Base-by-base conservation (phyloP, 2,888 invertebrate genomes). In the Cephus rjabovi region DNA sequence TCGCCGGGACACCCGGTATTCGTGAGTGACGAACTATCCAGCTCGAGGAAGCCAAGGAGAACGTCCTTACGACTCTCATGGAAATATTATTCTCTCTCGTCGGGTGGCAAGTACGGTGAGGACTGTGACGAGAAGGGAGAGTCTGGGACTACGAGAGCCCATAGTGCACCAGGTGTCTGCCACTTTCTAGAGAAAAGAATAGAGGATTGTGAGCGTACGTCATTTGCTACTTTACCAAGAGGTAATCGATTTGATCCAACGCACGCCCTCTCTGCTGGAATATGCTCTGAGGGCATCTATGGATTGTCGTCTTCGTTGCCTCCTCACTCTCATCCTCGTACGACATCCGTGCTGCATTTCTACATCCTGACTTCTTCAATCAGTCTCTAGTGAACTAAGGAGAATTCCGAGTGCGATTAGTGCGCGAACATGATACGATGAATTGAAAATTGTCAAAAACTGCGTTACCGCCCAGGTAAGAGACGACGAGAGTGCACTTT, bases 231-330 rank as follows among this genome's bases (percentile, higher is more conserved):
- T 23, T 56, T 56, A 56, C 23, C 56, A 56, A 56, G 56, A 56
- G 56, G 23, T 56, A 87, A 90, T 90, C 90, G 90, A 90, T 90
- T 89, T 84, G 85, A 87, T 87, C 86, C 87, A 89, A 88, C 89
- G 87, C 89, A 87, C 87, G 87, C 89, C 85, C 86, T 84, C 82
- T 82, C 84, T 82, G 79, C 83, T 80, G 56, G 56, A 56, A 56
- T 56, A 56, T 56, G 56, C 56, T 56, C 56, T 56, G 56, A 56
- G 56, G 56, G 23, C 56, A 56, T 56, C 56, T 56, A 56, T 56
- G 56, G 56, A 9, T 56, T 56, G 23, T 56, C 56, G 56, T 56
- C 23, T 56, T 56, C 56, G 15, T 56, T 56, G 23, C 56, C 23
- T 56, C 23, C 23, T 56, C 9, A 23, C 56, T 56, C 56, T 56